These are phyloP conservation scores for Harpegnathos saltator DNA, from an alignment of 1,140 invertebrate genomes.

Conservation along the genomic window DNA sequence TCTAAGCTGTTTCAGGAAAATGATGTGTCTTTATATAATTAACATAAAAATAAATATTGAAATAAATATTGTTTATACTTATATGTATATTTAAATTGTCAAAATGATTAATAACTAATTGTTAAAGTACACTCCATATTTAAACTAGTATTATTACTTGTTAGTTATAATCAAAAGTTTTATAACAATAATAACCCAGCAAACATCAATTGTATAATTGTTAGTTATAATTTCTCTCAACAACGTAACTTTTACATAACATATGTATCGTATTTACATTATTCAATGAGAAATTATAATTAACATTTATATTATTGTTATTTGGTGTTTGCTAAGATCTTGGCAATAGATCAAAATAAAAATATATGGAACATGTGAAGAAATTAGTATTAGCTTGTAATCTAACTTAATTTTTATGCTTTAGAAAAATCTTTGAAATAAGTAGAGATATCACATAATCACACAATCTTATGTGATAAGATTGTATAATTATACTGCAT, in stretches of 20 bases:
- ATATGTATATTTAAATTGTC: conserved; percentile 9
- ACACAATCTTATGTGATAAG: no score
- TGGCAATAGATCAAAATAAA: conserved; percentile 10
- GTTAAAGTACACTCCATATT: conserved; percentile 7
- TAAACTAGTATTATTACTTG: neutral
- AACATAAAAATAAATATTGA: neutral
- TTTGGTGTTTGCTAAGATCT: no score
- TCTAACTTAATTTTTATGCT: neutral
- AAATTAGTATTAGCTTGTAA: neutral
- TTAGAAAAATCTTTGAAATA: neutral
- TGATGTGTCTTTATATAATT: no score
- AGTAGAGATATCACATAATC: neutral
- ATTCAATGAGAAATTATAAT: no score
- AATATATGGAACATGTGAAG: neutral
- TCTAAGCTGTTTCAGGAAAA: no score
- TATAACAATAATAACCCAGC: conserved; percentile 11
- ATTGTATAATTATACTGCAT: no score
- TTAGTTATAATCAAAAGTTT: neutral
- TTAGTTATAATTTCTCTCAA: no score
- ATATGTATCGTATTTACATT: no score
- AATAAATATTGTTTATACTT: neutral
- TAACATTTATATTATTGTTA: no score
- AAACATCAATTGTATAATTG: no score
- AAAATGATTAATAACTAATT: neutral
- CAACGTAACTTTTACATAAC: no score